Base-by-base conservation (phyloP, 2,797 vertebrate genomes). In the Pagetopsis macropterus region DNA sequence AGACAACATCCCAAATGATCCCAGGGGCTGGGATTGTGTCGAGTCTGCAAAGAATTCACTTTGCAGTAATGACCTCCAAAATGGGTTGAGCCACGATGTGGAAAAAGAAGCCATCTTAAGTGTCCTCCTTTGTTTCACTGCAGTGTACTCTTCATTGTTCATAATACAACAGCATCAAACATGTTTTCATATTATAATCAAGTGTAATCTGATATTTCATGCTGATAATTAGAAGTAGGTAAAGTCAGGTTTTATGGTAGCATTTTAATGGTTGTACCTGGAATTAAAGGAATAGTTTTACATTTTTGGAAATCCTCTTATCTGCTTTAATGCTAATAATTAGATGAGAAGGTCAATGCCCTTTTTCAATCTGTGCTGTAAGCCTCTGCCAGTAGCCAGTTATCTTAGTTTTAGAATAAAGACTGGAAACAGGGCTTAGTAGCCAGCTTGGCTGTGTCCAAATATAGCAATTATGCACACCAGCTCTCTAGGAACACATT, bases 11-110 rank as follows among this genome's bases (percentile, higher is more conserved):
- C 65, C 65, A 59, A 40, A 70, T 44, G 75, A 66, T 75, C 77
- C 77, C 48, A 23, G 19, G 55, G 73, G 45, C 70, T 61, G 17
- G 21, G 51, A 64, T 79, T 82, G 65, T 83, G 72, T 54, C 56
- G 72, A 76, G 85, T 59, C 56, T 84, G 79, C 81, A 76, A 69
- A 52, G 51, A 68, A n/a, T 55, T 73, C 49, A 48, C 67, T 59
- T 19, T 46, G 19, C 59, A 19, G 63, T 66, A 82, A 77, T 76
- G 69, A 76, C 60, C 66, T 79, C 59, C 19, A 67, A 71, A 66
- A 70, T 57, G 40, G 62, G 31, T 65, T 70, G 45, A 76, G 45
- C n/a, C 27, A 41, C 31, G 70, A 31, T 70, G 49, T 76, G 49
- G 55, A 65, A 51, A 56, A 55, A 77, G 15, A 70, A 57, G 17